Conservation (phyloP, 2,113 vertebrate genomes). For the Herpetotheres cachinnans region DNA sequence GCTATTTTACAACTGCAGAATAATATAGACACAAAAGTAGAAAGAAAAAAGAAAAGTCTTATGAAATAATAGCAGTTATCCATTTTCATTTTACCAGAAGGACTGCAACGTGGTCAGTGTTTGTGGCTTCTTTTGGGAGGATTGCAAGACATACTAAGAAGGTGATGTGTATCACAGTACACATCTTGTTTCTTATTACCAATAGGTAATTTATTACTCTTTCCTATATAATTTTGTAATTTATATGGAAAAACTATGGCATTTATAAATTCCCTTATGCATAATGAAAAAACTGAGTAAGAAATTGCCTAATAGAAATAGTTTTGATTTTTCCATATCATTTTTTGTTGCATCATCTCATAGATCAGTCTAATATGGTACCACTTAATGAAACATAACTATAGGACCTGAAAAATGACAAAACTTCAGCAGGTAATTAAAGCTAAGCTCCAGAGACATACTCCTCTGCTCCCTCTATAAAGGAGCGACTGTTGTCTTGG, state of each 20-base stretch:
- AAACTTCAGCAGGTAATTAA: neutral
- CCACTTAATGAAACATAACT: neutral
- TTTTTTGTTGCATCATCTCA: neutral
- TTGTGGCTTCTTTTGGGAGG: neutral
- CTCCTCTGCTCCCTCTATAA: neutral
- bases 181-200: neutral
- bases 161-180: neutral
- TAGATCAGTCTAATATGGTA: neutral
- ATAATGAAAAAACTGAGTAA: neutral
- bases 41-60: neutral
- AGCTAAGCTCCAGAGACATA: neutral
- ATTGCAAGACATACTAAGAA: neutral
- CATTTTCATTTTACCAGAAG: neutral
- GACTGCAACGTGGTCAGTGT: neutral
- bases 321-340: neutral
- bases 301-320: neutral
- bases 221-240: neutral
- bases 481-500: neutral
- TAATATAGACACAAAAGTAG: neutral
- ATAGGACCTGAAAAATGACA: neutral
- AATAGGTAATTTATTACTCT: neutral
- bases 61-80: neutral
- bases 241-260: neutral
- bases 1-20: neutral
- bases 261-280: neutral